Conservation (phyloP, 2,113 vertebrate genomes). For the Podarcis raffonei region DNA sequence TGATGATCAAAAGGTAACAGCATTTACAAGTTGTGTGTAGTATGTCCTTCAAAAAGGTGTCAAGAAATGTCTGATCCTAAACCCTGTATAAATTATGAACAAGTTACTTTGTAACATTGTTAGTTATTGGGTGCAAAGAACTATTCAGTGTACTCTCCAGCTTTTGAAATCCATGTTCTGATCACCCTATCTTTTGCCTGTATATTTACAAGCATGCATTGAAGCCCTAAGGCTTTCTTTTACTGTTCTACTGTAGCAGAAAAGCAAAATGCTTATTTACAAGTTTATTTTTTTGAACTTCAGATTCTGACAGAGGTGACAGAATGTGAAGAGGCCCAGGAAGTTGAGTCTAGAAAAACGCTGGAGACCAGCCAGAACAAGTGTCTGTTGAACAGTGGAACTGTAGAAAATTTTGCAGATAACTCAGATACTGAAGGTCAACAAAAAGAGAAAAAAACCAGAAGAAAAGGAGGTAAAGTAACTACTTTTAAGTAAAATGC, state of each 20-base stretch:
- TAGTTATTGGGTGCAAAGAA: background rate
- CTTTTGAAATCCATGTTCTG: background rate
- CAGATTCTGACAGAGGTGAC: constrained; percentile 61
- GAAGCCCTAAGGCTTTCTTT: background rate
- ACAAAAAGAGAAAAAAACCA: background rate
- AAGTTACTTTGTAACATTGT: background rate
- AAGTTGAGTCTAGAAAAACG: background rate
- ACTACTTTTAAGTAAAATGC: background rate
- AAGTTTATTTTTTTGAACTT: constrained; percentile 30
- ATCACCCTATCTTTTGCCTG: background rate
- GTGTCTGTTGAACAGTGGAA: background rate
- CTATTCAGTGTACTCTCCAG: background rate
- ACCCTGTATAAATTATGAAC: background rate
- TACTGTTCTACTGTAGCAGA: background rate
- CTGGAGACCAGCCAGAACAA: constrained; percentile 32
- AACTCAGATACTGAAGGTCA: constrained; percentile 4
- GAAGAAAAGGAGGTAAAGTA: background rate
- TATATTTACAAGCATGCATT: background rate
- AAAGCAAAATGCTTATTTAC: background rate
- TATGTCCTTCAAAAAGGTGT: background rate
- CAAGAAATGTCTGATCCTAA: background rate
- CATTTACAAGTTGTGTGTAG: background rate
- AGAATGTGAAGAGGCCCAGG: constrained; percentile 43
- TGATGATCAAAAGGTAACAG: background rate
- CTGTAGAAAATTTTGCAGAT: background rate